Percentiles rank a stretch among this genome's conserved stretches.
phyloP scores from a whole-genome alignment of 2,888 invertebrate species.

The Polymixis lichenea region DNA sequence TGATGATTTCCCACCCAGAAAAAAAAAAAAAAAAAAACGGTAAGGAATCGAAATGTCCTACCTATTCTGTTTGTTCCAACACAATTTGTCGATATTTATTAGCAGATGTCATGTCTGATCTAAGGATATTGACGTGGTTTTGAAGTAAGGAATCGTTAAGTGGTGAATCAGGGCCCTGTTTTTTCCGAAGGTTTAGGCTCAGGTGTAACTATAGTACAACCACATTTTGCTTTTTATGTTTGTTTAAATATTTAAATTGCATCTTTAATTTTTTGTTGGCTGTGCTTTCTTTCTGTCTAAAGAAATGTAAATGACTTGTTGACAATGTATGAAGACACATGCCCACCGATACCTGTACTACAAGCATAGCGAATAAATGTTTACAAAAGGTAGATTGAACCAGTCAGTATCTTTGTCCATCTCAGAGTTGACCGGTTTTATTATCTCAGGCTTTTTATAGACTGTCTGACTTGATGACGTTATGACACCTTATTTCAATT shows the following conservation, averaged over 20 bases:
- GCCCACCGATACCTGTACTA: slow-evolving; percentile 6
- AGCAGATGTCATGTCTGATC: too few species aligned
- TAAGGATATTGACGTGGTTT: too few species aligned
- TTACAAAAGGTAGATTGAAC: slow-evolving; percentile 29
- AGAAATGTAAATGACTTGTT: background rate
- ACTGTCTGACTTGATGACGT: slow-evolving; percentile 35
- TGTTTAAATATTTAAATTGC: background rate
- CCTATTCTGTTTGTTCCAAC: too few species aligned
- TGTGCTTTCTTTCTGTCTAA: background rate
- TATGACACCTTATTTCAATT: slow-evolving; percentile 35
- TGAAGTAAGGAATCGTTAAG: too few species aligned
- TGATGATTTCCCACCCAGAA: too few species aligned
- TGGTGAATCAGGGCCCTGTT: too few species aligned
- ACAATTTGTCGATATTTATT: too few species aligned
- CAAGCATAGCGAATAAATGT: slow-evolving; percentile 22
- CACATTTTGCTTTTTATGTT: background rate
- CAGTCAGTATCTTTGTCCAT: slow-evolving; percentile 30
- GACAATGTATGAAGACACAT: slow-evolving; percentile 13
- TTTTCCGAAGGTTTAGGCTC: background rate
- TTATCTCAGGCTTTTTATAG: slow-evolving; percentile 45
- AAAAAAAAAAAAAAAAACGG: too few species aligned
- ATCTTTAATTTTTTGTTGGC: background rate
- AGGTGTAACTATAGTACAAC: background rate
- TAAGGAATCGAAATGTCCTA: too few species aligned
- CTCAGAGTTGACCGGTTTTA: slow-evolving; percentile 49